Percentiles rank a stretch among this genome's conserved stretches.
phyloP scores from a whole-genome alignment of 2,797 vertebrate species.

The Falco biarmicus region DNA sequence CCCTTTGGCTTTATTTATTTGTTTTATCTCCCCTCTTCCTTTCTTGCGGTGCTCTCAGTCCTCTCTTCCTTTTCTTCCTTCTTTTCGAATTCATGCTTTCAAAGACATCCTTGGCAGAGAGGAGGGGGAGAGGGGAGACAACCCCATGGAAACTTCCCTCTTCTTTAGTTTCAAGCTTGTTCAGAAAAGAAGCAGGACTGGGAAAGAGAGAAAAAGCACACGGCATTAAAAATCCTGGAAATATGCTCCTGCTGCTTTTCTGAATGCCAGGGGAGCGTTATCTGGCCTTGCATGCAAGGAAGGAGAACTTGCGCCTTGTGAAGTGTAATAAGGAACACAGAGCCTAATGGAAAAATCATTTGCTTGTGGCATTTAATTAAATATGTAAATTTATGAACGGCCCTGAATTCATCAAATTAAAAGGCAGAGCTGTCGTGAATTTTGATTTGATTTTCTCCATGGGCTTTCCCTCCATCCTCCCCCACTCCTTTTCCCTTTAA shows the following conservation, averaged over 20 bases:
- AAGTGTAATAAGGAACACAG: conserved; percentile 37
- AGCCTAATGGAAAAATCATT: conserved; percentile 66
- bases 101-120: not conserved
- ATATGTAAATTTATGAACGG: conserved; percentile 73
- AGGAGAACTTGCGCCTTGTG: conserved; percentile 24
- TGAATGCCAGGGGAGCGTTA: conserved; percentile 57
- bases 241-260: conserved; percentile 20
- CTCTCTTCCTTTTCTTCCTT: not conserved
- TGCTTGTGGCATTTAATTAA: conserved; percentile 76
- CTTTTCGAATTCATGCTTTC: not conserved
- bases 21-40: not conserved
- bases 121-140: not conserved
- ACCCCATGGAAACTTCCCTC: not conserved
- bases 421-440: conserved; percentile 57
- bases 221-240: not conserved
- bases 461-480: not conserved
- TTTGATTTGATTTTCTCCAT: conserved; percentile 47
- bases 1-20: not conserved
- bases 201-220: not conserved
- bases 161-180: not conserved
- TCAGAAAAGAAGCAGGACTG: not conserved
- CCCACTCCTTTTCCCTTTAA: not conserved
- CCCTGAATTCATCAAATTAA: conserved; percentile 64
- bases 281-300: conserved; percentile 65
- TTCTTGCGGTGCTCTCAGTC: not conserved